Evolutionary conservation across 2,797 vertebrate species (phyloP).

Genomic region (Lacerta viridis): DNA sequence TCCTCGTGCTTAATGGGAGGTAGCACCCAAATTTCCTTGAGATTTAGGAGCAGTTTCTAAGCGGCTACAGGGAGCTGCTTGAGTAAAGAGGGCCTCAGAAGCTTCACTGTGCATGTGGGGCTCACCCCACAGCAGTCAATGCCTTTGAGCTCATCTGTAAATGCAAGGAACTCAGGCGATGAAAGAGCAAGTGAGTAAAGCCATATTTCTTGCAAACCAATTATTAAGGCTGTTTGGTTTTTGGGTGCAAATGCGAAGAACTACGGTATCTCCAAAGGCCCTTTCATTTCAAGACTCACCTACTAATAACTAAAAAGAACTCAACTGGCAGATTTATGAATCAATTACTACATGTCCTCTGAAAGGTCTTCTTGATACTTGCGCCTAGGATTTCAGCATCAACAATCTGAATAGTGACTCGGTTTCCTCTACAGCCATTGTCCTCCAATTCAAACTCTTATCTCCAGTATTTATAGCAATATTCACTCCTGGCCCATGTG

Average conservation of each 20-base stretch:
- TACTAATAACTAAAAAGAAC: conserved; percentile 62
- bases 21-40: not conserved
- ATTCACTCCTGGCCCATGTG: conserved; percentile 53
- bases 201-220: conserved; percentile 29
- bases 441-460: conserved; percentile 69
- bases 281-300: conserved; percentile 43
- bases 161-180: conserved; percentile 5
- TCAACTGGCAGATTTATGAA: conserved; percentile 67
- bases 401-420: conserved; percentile 59
- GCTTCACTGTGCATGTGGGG: not conserved
- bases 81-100: not conserved
- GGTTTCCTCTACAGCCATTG: conserved; percentile 58
- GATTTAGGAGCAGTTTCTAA: not conserved
- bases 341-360: conserved; percentile 65
- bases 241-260: not conserved
- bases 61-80: not conserved
- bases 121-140: not conserved
- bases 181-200: conserved; percentile 9
- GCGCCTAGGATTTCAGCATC: conserved; percentile 27
- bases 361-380: conserved; percentile 60
- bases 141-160: not conserved
- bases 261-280: conserved; percentile 18
- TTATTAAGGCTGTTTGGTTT: conserved; percentile 31
- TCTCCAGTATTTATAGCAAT: conserved; percentile 64
- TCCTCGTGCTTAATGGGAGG: not conserved